phyloP scores from a whole-genome alignment of 2,797 vertebrate genomes.

The Centropyge bicolor region DNA sequence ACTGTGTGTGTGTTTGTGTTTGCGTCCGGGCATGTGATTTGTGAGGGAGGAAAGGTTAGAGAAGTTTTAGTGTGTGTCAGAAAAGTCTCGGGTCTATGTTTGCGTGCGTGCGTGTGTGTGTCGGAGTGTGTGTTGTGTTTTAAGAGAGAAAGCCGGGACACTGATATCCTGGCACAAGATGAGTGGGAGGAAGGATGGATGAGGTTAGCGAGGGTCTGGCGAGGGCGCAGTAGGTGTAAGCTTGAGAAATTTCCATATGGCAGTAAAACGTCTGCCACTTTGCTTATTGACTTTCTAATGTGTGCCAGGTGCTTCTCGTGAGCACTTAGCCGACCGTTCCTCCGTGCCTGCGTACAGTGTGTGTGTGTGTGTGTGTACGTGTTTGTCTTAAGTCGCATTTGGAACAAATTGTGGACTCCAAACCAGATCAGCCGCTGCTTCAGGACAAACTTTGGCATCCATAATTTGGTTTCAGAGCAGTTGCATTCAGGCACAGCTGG shows the following conservation, averaged over 20 bases:
- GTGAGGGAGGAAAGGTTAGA: constrained; percentile 43
- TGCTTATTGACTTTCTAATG: constrained; percentile 87
- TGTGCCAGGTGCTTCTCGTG: constrained; percentile 82
- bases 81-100: constrained; percentile 31
- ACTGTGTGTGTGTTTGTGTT: constrained; percentile 60
- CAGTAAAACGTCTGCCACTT: constrained; percentile 88
- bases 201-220: constrained; percentile 72
- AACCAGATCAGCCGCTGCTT: constrained; percentile 47
- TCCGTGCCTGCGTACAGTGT: constrained; percentile 44
- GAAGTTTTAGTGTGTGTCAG: constrained; percentile 45
- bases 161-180: constrained; percentile 69
- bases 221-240: constrained; percentile 73
- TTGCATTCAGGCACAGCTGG: constrained; percentile 27
- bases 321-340: constrained; percentile 47
- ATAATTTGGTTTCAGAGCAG: constrained; percentile 36
- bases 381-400: constrained; percentile 62
- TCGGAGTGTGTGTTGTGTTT: constrained; percentile 11
- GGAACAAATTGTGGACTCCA: constrained; percentile 63
- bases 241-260: constrained; percentile 86
- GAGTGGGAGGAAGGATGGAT: constrained; percentile 76
- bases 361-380: constrained; percentile 50
- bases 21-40: constrained; percentile 59
- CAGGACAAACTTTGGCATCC: constrained; percentile 40
- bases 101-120: constrained; percentile 35
- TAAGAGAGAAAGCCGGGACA: constrained; percentile 60